Evolutionary conservation across 2,113 vertebrate genomes (phyloP), one percentile per base, ranked within the genome.

Genomic region (Lophotis ruficrista): DNA sequence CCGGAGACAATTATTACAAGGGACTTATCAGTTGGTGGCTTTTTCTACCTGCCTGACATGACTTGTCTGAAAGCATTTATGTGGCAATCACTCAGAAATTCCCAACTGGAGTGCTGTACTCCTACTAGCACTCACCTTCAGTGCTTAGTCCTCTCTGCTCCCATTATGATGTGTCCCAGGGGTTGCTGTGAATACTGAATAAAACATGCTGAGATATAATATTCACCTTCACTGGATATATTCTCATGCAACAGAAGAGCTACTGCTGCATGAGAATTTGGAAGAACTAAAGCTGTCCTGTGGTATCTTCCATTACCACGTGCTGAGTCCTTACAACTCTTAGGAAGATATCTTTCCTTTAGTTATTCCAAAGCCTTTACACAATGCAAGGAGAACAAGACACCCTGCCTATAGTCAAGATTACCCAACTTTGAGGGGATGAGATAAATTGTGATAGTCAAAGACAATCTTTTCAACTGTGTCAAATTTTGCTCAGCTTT

Each of bases 21-120:
- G 27, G 24, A 68, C 93, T 93, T 94, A 53, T 71, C 76, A 82
- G 60, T n/a, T 76, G 48, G 57, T 86, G 80, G 15, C 48, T 90
- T 77, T 56, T 77, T 87, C 68, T 78, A 41, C 80, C 72, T 92
- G 43, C 19, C 90, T 94, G 56, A 77, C 28, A 48, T 37, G 35
- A 93, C 65, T 48, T 68, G 38, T 86, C 71, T 92, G 69, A 89
- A 87, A 77, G 61, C 31, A 45, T 87, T 91, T 83, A 45, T 68
- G 38, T 57, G 72, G 48, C 38, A 93, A 48, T 90, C 72, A 65
- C 80, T 94, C 57, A 89, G 94, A 89, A 94, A 91, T 79, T 93
- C 70, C 61, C 77, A 81, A 14, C 35, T 11, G 27, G 73, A 80
- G 70, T 54, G 73, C 24, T 92, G 48, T 79, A 57, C 38, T 69